Conservation (phyloP, 2,113 vertebrate genomes). For the human region DNA sequence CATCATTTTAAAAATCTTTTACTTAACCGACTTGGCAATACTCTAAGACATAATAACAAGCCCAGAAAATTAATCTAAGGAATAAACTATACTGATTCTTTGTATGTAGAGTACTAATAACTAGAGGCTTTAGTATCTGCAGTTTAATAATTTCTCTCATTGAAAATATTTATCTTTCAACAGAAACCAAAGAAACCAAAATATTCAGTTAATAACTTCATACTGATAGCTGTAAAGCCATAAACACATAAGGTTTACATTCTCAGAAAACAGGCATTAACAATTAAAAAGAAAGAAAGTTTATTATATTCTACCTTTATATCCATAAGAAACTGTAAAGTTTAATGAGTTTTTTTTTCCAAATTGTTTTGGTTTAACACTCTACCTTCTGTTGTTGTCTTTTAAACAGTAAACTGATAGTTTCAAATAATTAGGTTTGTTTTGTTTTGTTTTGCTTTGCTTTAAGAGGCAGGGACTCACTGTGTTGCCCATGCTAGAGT, state of each 20-base stretch:
- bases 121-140: neutral
- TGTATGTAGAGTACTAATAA: neutral
- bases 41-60: neutral
- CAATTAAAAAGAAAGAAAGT: neutral
- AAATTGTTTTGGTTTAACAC: neutral
- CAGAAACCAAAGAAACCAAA: neutral
- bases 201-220: neutral
- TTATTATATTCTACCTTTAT: neutral
- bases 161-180: neutral
- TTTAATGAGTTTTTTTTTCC: neutral
- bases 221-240: neutral
- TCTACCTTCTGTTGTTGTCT: neutral
- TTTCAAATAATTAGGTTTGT: neutral
- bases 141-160: neutral
- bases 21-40: neutral
- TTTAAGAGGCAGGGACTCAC: too few species aligned
- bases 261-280: neutral
- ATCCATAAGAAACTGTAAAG: neutral
- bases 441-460: too few species aligned
- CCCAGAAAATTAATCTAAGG: neutral
- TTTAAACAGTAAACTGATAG: slow-evolving; percentile 8
- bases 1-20: neutral
- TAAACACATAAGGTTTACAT: neutral
- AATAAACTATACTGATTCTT: neutral
- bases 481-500: too few species aligned